Evolutionary conservation across 2,888 invertebrate species (phyloP), one percentile per base, ranked within the genome.

Genomic region (Lycocerus yunnanus): DNA sequence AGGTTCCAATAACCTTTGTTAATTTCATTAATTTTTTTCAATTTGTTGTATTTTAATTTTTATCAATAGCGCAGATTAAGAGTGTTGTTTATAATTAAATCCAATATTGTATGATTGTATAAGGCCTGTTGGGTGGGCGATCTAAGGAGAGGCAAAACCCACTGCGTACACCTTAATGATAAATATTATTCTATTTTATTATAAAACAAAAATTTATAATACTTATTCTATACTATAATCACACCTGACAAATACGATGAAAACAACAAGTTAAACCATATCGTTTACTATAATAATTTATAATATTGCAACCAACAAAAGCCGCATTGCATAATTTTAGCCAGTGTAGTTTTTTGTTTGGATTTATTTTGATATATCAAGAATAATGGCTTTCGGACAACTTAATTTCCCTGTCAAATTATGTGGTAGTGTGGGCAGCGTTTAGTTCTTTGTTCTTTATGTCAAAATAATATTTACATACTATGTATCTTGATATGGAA

Each of bases 91-190:
- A 63, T 63, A 63, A 63, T 18, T 63, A 63, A 63, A 63, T 63
- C 61, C 15, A 15, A 63, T 63, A 16, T 18, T 18, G 61, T 18
- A n/a, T 43, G 43, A 43, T 43, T 63, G 20, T 18, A 63, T 63
- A 63, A 18, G 80, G 80, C 70, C 78, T 73, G 72, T 24, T 68
- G n/a, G 20, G 80, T 80, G 77, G 80, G 80, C 77, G 79, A 27
- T 59, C 63, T 75, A 79, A 77, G 79, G 79, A 78, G 79, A 78
- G 79, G 74, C 74, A 58, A 76, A 78, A 68, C 80, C 80, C 77
- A 80, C 80, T 71, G 24, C 43, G 21, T 15, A n/a, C 16, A 15
- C 20, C 20, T 61, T 63, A 63, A 63, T 63, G 18, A 63, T 60
- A 60, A 60, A 13, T 63, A 63, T 63, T 18, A 43, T 43, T 43